Conservation (phyloP, 2,113 vertebrate genomes). For the Mionectes macconnelli region DNA sequence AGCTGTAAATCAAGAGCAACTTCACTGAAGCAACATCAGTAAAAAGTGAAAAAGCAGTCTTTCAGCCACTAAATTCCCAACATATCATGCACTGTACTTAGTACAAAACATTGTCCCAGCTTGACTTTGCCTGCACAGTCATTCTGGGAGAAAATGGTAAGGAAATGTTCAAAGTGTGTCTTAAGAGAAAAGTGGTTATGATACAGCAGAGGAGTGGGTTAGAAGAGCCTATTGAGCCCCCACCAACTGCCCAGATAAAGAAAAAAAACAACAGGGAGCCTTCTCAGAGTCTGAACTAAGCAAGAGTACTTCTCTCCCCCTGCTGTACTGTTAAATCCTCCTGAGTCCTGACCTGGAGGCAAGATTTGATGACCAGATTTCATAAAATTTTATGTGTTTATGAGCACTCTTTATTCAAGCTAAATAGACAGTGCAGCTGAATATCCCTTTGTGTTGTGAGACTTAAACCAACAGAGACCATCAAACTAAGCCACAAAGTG, state of each 20-base stretch:
- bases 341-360: neutral
- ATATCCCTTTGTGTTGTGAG: neutral
- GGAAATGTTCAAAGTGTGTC: neutral
- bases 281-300: neutral
- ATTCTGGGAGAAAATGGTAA: neutral
- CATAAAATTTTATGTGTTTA: neutral
- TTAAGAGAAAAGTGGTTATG: neutral
- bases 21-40: conserved; percentile 9
- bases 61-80: conserved; percentile 19
- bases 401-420: neutral
- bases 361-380: neutral
- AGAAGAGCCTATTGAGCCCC: neutral
- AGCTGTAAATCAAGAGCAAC: conserved; percentile 43
- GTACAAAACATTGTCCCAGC: neutral
- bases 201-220: neutral
- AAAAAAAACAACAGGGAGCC: neutral
- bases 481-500: neutral
- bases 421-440: neutral
- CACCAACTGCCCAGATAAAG: neutral
- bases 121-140: neutral
- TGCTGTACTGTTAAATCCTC: neutral
- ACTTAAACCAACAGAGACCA: neutral
- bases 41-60: conserved; percentile 28
- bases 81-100: neutral
- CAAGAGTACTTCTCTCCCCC: neutral